Evolutionary conservation across 2,888 invertebrate genomes (phyloP).

Genomic region (Neoscelio sp.): DNA sequence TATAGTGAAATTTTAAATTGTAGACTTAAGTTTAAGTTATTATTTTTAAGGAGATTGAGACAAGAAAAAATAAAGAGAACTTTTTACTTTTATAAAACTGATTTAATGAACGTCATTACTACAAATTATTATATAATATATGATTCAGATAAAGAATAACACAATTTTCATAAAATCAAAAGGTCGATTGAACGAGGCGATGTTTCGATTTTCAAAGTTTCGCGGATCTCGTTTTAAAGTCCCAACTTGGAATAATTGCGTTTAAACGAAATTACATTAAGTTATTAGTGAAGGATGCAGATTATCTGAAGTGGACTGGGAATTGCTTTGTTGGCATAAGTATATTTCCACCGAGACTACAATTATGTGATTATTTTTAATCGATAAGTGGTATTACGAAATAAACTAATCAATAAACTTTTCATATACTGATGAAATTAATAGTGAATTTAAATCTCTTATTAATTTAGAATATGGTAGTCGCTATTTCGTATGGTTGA

Average conservation of each 20-base stretch:
- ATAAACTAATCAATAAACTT: not conserved
- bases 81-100: no score
- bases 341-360: constrained; percentile 6
- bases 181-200: constrained; percentile 8
- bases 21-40: no score
- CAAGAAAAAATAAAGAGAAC: no score
- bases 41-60: no score
- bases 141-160: no score
- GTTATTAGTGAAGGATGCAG: constrained; percentile 31
- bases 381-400: not conserved
- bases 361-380: constrained; percentile 12
- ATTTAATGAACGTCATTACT: no score
- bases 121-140: no score
- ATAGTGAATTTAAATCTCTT: no score
- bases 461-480: no score
- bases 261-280: constrained; percentile 37
- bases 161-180: constrained; percentile 18
- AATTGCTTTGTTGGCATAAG: constrained; percentile 15
- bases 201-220: constrained; percentile 11
- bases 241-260: constrained; percentile 36
- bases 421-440: no score
- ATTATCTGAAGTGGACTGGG: constrained; percentile 7
- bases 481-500: no score
- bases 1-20: no score
- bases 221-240: constrained; percentile 18